These are phyloP conservation scores for Dermolepida albohirtum DNA, from an alignment of 2,888 invertebrate species.

Conservation along the genomic window DNA sequence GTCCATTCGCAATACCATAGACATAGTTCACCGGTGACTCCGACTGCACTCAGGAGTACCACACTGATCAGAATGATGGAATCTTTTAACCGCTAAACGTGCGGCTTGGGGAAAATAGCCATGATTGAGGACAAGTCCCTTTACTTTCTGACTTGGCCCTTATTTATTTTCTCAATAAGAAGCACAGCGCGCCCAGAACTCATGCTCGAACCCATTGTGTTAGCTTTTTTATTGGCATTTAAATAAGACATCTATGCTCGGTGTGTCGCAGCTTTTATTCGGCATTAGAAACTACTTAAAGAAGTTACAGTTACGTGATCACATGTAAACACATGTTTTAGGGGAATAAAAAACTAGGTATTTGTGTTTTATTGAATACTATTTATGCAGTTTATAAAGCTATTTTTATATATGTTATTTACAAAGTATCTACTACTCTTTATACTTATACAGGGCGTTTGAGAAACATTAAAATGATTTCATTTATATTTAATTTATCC, in stretches of 20 bases:
- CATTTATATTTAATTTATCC: too few relatives aligned
- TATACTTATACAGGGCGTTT: too few relatives aligned
- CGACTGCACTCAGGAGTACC: slow-evolving; percentile 65
- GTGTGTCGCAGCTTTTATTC: slow-evolving; percentile 28
- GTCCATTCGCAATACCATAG: slow-evolving; percentile 60
- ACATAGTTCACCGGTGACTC: slow-evolving; percentile 64
- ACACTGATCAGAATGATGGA: slow-evolving; percentile 67
- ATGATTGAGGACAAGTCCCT: slow-evolving; percentile 63
- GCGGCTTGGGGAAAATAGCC: slow-evolving; percentile 66
- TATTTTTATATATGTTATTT: too few relatives aligned
- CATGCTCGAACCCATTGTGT: slow-evolving; percentile 64
- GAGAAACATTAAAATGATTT: too few relatives aligned
- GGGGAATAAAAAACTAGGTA: too few relatives aligned
- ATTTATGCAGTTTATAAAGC: too few relatives aligned
- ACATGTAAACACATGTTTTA: too few relatives aligned
- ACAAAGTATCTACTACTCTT: too few relatives aligned
- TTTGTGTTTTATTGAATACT: too few relatives aligned
- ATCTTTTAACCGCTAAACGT: slow-evolving; percentile 67
- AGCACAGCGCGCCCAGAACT: slow-evolving; percentile 1
- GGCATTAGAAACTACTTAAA: slow-evolving; percentile 27
- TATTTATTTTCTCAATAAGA: slow-evolving; percentile 45
- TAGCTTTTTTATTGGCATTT: slow-evolving; percentile 65
- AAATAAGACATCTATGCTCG: slow-evolving; percentile 63
- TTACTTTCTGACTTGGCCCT: slow-evolving; percentile 46
- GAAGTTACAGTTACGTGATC: too few relatives aligned